These are phyloP conservation scores for Murina feae DNA, from an alignment of 2,113 vertebrate genomes.

Conservation along the genomic window DNA sequence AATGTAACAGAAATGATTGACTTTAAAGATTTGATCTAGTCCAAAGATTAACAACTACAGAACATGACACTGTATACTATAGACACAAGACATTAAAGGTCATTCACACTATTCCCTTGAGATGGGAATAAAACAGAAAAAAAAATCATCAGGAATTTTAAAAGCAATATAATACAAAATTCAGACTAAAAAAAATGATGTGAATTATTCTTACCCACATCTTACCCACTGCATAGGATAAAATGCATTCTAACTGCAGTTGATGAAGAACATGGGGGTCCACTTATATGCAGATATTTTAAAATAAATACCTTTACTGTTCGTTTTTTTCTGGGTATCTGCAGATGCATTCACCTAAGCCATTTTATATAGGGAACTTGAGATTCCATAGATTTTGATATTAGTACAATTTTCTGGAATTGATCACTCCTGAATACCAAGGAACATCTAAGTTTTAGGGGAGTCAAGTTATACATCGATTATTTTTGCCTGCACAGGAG, in stretches of 20 bases:
- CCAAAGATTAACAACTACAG: background rate
- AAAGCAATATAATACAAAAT: background rate
- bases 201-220: background rate
- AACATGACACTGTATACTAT: background rate
- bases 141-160: background rate
- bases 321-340: background rate
- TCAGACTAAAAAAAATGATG: background rate
- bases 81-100: background rate
- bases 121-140: background rate
- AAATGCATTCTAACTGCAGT: background rate
- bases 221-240: background rate
- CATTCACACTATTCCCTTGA: background rate
- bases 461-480: background rate
- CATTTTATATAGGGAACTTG: background rate
- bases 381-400: background rate
- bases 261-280: background rate
- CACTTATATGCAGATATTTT: background rate
- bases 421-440: background rate
- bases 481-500: background rate
- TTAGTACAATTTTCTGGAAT: background rate
- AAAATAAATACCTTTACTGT: background rate
- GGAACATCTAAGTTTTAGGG: background rate
- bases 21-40: background rate
- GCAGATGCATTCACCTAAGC: background rate
- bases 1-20: background rate